phyloP scores from a whole-genome alignment of 2,113 vertebrate genomes.

The Eublepharis macularius region DNA sequence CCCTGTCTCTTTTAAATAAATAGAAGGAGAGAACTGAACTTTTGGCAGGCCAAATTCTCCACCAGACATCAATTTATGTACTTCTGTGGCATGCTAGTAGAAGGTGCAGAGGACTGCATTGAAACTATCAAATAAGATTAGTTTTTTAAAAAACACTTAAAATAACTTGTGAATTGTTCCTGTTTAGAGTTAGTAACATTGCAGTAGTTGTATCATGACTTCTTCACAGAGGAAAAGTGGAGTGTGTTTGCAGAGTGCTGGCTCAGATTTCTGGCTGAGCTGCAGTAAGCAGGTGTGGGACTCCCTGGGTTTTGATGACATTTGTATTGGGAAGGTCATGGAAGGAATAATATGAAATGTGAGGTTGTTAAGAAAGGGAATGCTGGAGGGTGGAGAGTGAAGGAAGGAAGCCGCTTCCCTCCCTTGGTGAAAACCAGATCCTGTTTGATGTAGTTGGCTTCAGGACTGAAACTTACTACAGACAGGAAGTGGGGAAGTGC shows the following conservation, averaged over 20 bases:
- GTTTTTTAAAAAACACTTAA: neutral
- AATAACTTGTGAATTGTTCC: neutral
- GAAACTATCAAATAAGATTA: neutral
- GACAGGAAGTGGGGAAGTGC: slow-evolving; percentile 15
- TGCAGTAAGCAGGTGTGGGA: slow-evolving; percentile 1
- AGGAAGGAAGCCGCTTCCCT: slow-evolving; percentile 22
- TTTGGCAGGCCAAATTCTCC: neutral
- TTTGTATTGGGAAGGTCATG: neutral
- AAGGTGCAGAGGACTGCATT: neutral
- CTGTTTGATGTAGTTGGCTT: neutral
- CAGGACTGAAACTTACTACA: neutral
- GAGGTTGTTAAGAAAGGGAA: neutral
- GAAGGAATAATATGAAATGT: neutral
- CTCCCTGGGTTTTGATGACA: neutral
- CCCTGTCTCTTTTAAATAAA: neutral
- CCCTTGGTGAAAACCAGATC: neutral
- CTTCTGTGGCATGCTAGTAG: neutral
- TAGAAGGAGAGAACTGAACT: neutral
- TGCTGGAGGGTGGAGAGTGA: slow-evolving; percentile 14
- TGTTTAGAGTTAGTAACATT: neutral
- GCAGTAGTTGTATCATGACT: neutral
- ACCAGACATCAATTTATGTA: neutral
- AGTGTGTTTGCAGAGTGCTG: neutral
- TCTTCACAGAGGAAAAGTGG: neutral
- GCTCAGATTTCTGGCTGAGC: neutral